phyloP scores from a whole-genome alignment of 2,888 invertebrate species.

The Ectemnius cavifrons region DNA sequence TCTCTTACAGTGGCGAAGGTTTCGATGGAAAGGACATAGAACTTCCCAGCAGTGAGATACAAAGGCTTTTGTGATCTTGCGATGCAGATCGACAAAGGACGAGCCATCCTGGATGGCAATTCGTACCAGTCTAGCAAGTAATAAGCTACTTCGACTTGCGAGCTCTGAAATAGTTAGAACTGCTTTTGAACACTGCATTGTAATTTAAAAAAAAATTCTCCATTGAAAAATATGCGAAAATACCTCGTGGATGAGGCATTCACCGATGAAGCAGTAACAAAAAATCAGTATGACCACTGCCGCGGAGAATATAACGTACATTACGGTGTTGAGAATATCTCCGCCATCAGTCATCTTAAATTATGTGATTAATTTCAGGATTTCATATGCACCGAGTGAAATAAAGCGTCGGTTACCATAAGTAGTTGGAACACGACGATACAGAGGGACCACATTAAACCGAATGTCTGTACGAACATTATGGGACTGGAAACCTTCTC shows the following conservation, averaged over 20 bases:
- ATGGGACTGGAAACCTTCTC: conserved; percentile 46
- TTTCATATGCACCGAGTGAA: background rate
- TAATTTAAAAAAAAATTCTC: background rate
- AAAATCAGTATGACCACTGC: conserved; percentile 51
- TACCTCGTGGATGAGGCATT: conserved; percentile 54
- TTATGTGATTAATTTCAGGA: conserved; percentile 10
- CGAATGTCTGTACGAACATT: conserved; percentile 57
- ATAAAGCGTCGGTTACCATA: conserved; percentile 37
- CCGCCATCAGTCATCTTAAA: conserved; percentile 45
- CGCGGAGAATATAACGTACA: conserved; percentile 51
- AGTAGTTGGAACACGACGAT: conserved; percentile 51
- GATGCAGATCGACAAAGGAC: conserved; percentile 54
- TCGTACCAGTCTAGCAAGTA: conserved; percentile 58
- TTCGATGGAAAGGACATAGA: conserved; percentile 60
- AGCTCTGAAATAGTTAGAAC: conserved; percentile 47
- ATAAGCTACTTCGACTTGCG: conserved; percentile 45
- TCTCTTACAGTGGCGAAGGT: conserved; percentile 58
- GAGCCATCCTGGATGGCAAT: conserved; percentile 34
- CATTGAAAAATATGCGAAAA: background rate
- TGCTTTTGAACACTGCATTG: background rate
- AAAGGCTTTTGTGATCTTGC: conserved; percentile 56
- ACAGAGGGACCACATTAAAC: conserved; percentile 54
- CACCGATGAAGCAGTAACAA: conserved; percentile 56
- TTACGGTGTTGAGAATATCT: conserved; percentile 45
- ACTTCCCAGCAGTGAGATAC: conserved; percentile 63